Percentiles rank a stretch among this genome's conserved stretches.
These are phyloP conservation scores for Pseudorectes ferrugineus DNA, from an alignment of 2,113 vertebrate species.

Conservation along the genomic window DNA sequence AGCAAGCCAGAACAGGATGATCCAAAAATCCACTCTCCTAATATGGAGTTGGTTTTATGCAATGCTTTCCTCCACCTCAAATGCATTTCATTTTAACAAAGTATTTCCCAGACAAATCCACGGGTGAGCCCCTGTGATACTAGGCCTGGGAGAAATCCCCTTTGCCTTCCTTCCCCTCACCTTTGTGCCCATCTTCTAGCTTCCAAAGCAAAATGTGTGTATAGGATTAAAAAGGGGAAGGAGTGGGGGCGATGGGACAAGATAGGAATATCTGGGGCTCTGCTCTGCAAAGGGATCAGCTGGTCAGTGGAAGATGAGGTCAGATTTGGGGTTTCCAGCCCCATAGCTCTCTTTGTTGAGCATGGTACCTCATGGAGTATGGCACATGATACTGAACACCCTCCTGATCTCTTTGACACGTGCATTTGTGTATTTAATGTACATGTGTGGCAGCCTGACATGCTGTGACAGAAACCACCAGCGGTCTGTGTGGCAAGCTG, in stretches of 20 bases:
- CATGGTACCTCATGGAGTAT: background rate
- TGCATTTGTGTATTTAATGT: background rate
- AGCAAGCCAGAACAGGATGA: background rate
- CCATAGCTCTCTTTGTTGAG: background rate
- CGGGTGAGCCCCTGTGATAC: background rate
- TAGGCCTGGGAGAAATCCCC: background rate
- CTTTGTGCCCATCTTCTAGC: background rate
- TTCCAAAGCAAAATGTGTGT: background rate
- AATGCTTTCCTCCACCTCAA: background rate
- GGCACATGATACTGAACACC: background rate
- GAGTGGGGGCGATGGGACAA: accelerated
- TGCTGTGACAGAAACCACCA: background rate
- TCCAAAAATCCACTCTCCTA: background rate
- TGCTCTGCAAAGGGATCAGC: background rate
- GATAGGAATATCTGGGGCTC: background rate
- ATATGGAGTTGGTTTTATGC: background rate
- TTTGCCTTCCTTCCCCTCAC: background rate
- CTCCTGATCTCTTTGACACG: background rate
- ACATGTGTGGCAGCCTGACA: background rate
- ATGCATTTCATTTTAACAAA: background rate
- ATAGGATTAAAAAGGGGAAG: background rate
- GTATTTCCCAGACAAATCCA: background rate
- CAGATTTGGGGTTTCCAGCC: background rate
- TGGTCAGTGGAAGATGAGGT: background rate
- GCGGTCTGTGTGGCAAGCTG: background rate